A percentile compares a stretch with the other conserved stretches of the same genome.
Evolutionary conservation across 2,113 vertebrate species (phyloP).

Genomic region (Uria lomvia): DNA sequence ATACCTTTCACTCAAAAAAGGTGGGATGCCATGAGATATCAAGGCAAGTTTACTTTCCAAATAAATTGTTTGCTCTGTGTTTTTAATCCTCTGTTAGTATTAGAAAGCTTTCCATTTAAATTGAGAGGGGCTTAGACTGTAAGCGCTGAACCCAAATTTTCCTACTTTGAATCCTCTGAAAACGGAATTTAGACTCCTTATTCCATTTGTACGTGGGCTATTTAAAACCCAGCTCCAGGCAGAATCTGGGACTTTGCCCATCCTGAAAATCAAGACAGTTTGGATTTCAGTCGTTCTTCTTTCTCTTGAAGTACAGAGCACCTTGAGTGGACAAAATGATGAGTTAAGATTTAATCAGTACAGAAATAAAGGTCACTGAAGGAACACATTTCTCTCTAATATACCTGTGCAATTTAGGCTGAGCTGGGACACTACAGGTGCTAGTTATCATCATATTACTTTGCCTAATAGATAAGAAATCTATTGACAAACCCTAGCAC

Average conservation of each 20-base stretch:
- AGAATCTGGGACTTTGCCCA: neutral
- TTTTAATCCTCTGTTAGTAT: neutral
- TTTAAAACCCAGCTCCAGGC: neutral
- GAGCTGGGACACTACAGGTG: neutral
- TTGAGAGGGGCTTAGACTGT: neutral
- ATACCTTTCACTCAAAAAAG: constrained; percentile 12
- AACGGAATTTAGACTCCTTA: neutral
- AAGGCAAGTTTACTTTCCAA: constrained; percentile 25
- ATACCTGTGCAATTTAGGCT: neutral
- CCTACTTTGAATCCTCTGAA: neutral
- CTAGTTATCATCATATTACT: neutral
- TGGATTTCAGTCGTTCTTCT: neutral
- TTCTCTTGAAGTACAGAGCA: neutral
- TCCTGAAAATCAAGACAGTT: neutral
- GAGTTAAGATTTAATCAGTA: neutral
- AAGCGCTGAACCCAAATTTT: neutral
- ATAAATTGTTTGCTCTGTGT: constrained; percentile 17
- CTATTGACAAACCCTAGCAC: neutral
- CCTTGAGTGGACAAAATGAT: neutral
- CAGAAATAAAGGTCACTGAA: neutral
- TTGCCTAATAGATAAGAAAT: neutral
- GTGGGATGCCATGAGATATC: constrained; percentile 10
- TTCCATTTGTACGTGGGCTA: neutral
- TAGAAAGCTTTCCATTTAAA: neutral
- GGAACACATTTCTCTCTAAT: neutral